Evolutionary conservation across 2,113 vertebrate species (phyloP).

Genomic region (Sinocyclocheilus rhinocerous): DNA sequence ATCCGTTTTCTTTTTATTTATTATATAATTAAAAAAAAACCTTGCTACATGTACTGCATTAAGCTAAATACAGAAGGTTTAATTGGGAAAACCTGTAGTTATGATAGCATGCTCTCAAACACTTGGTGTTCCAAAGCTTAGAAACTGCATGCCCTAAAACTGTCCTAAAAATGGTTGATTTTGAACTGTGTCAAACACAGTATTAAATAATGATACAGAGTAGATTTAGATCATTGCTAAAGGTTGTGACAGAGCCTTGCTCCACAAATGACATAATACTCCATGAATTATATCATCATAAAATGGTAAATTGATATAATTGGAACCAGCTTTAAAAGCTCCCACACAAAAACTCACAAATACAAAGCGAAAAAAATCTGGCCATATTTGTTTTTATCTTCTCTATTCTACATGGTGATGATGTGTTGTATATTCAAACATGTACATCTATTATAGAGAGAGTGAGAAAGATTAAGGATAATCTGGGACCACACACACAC

Average conservation of each 20-base stretch:
- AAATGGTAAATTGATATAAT: not conserved
- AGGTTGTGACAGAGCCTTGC: not conserved
- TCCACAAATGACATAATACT: not conserved
- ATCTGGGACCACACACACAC: constrained; percentile 1
- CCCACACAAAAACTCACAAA: not conserved
- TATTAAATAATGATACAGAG: constrained; percentile 2
- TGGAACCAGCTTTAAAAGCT: constrained; percentile 5
- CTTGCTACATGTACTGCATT: no score
- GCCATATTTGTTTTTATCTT: not conserved
- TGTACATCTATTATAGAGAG: not conserved
- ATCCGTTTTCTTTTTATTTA: no score
- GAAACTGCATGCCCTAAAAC: not conserved
- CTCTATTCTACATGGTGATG: not conserved
- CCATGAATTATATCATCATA: not conserved
- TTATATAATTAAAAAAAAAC: no score
- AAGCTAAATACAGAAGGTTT: not conserved
- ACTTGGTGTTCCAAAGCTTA: not conserved
- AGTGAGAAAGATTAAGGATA: not conserved
- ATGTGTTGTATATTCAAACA: not conserved
- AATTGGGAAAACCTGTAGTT: not conserved
- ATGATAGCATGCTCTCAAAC: not conserved
- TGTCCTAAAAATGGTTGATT: not conserved
- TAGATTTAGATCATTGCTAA: not conserved
- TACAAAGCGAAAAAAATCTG: not conserved
- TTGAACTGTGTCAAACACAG: not conserved